These are phyloP conservation scores for Cromileptes altivelis DNA, from an alignment of 2,113 vertebrate species.

Conservation along the genomic window DNA sequence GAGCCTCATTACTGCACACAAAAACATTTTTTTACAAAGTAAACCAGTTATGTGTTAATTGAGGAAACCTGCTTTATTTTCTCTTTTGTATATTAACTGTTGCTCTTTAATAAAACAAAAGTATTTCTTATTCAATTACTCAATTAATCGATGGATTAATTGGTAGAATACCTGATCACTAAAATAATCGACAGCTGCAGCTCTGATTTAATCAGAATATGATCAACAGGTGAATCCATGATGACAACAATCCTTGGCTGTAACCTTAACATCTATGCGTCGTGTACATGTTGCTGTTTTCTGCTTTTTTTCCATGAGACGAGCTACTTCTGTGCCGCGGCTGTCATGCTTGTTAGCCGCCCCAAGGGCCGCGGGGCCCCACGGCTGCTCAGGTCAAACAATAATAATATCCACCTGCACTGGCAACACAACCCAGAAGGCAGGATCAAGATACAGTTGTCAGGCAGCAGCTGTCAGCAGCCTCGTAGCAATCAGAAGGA, in stretches of 20 bases:
- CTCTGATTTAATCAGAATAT: no score
- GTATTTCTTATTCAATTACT: no score
- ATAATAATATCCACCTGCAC: constrained; percentile 31
- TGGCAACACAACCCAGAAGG: constrained; percentile 20
- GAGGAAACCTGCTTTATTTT: no score
- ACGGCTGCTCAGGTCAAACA: constrained; percentile 30
- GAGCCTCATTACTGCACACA: no score
- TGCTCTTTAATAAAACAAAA: no score
- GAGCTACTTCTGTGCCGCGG: neutral
- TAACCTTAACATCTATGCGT: neutral
- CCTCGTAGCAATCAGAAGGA: constrained; percentile 31
- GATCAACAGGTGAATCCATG: neutral
- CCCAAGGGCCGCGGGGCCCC: neutral
- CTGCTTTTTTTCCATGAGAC: constrained; percentile 1
- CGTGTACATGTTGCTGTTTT: neutral
- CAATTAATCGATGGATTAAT: no score
- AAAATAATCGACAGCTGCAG: no score
- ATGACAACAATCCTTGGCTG: neutral
- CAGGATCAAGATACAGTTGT: constrained; percentile 49
- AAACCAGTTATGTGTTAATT: no score
- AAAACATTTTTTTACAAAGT: no score
- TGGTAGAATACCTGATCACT: no score
- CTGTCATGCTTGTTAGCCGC: constrained; percentile 35
- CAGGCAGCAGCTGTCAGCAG: constrained; percentile 56
- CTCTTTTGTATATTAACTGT: no score